Evolutionary conservation across 2,113 vertebrate species (phyloP).

Genomic region (Thunnus thynnus): DNA sequence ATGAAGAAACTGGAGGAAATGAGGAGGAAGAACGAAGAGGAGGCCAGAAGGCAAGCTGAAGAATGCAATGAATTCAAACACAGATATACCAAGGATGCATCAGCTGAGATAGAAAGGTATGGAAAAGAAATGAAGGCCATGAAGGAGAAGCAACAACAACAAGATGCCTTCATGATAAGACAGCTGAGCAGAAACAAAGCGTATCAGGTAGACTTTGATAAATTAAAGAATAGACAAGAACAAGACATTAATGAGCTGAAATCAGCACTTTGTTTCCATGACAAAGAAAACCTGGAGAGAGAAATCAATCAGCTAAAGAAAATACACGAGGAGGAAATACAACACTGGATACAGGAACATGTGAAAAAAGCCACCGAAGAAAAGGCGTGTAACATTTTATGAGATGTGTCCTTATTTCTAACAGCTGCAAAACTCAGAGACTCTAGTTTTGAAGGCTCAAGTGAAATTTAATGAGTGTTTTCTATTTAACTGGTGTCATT

Average conservation of each 20-base stretch:
- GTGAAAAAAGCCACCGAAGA: background rate
- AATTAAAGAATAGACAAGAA: conserved; percentile 8
- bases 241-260: background rate
- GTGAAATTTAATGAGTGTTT: too few species aligned
- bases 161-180: background rate
- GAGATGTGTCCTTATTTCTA: background rate
- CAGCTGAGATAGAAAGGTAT: too few species aligned
- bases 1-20: background rate
- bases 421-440: too few species aligned
- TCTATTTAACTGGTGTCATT: too few species aligned
- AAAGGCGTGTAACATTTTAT: background rate
- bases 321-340: background rate
- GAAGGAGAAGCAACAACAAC: background rate
- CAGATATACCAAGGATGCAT: conserved; percentile 22
- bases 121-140: background rate
- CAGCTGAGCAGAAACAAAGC: background rate
- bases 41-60: conserved; percentile 59
- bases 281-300: background rate
- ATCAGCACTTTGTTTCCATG: too few species aligned
- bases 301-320: background rate
- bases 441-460: too few species aligned
- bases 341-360: conserved; percentile 4
- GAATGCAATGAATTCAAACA: conserved; percentile 44
- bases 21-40: conserved; percentile 2
- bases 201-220: background rate